A percentile compares a stretch with the other conserved stretches of the same genome.
Evolutionary conservation across 2,888 invertebrate genomes (phyloP).

Genomic region (Petrolisthes cinctipes): DNA sequence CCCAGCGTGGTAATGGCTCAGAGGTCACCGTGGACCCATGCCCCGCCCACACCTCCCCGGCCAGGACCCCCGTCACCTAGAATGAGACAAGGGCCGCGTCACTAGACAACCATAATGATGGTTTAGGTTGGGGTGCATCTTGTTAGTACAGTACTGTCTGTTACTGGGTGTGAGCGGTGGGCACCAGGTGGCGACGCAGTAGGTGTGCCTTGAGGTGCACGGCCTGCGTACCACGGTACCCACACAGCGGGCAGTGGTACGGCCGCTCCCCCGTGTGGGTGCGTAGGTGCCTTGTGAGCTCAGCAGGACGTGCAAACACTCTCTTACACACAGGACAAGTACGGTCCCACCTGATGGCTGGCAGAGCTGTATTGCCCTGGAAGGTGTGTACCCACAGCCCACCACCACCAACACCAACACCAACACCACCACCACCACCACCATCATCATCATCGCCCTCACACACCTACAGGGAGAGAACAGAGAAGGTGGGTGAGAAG

Average conservation of each 20-base stretch:
- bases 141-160: neutral
- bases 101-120: constrained; percentile 27
- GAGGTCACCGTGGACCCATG: constrained; percentile 27
- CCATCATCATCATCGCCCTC: constrained; percentile 24
- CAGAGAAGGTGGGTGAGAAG: constrained; percentile 55
- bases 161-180: neutral
- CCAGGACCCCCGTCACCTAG: constrained; percentile 54
- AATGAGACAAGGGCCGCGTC: constrained; percentile 53
- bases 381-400: constrained; percentile 51
- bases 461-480: constrained; percentile 60
- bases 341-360: constrained; percentile 59
- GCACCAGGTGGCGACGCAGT: constrained; percentile 44
- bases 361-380: constrained; percentile 44
- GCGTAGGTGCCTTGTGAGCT: constrained; percentile 57
- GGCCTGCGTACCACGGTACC: constrained; percentile 52
- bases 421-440: too few species aligned
- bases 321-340: constrained; percentile 58
- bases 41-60: constrained; percentile 51
- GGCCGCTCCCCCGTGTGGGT: constrained; percentile 62
- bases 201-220: constrained; percentile 59
- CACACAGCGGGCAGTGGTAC: constrained; percentile 56
- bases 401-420: constrained; percentile 29
- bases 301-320: constrained; percentile 56
- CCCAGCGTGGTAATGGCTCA: constrained; percentile 43
- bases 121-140: neutral